These are phyloP conservation scores for Drosophila infuscata DNA, from an alignment of 2,888 invertebrate species.

Conservation along the genomic window DNA sequence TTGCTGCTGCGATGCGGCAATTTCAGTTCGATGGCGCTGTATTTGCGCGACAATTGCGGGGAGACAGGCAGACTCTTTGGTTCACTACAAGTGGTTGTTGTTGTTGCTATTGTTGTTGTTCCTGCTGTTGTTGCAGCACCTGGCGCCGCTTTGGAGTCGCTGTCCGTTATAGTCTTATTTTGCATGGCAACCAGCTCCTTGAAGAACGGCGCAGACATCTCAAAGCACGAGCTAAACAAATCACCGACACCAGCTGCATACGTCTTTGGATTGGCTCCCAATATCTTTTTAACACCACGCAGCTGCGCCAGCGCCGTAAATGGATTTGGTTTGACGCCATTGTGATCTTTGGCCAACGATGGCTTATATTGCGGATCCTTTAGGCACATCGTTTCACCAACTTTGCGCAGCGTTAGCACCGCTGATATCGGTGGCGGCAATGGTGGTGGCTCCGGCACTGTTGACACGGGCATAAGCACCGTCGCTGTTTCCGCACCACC, in stretches of 20 bases:
- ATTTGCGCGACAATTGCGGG: conserved; percentile 85
- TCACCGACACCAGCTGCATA: conserved; percentile 86
- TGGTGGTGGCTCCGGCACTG: conserved; percentile 65
- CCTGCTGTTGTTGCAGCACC: conserved; percentile 1
- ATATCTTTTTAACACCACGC: conserved; percentile 93
- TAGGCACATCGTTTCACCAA: conserved; percentile 94
- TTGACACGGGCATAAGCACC: conserved; percentile 37
- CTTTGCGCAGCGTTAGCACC: conserved; percentile 87
- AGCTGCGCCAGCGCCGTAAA: conserved; percentile 91
- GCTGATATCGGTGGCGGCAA: conserved; percentile 80
- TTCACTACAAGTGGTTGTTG: conserved; percentile 67
- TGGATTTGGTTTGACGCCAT: conserved; percentile 88
- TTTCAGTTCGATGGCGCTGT: conserved; percentile 82
- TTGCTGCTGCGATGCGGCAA: conserved; percentile 68
- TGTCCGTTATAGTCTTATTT: conserved; percentile 56
- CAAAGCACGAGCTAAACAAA: conserved; percentile 91
- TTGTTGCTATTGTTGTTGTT: conserved; percentile 16
- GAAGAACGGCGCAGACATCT: conserved; percentile 90
- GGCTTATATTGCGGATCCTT: conserved; percentile 93
- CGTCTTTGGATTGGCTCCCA: conserved; percentile 88
- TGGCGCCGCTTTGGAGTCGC: conserved; percentile 10
- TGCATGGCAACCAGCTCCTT: conserved; percentile 83
- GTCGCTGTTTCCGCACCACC: conserved; percentile 34
- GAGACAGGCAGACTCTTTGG: conserved; percentile 86
- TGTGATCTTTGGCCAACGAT: conserved; percentile 83